A percentile compares a stretch with the other conserved stretches of the same genome.
These are phyloP conservation scores for Patiria pectinifera DNA, from an alignment of 53 echinoderm and acorn worm species.

Conservation along the genomic window DNA sequence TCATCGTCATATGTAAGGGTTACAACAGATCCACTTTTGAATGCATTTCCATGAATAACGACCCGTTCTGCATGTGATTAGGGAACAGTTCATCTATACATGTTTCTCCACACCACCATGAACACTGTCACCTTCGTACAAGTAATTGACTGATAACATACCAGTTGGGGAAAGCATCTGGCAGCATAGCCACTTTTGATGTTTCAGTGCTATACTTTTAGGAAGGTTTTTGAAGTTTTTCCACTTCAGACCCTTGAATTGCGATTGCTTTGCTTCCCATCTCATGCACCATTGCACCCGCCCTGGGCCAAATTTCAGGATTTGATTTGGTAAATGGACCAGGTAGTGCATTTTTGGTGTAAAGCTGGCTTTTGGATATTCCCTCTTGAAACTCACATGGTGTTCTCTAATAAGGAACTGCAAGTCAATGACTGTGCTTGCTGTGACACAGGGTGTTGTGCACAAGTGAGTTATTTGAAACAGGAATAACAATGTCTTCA, in stretches of 20 bases:
- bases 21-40: constrained; percentile 6
- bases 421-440: constrained; percentile 50
- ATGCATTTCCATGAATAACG: constrained; percentile 5
- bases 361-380: constrained; percentile 62
- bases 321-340: constrained; percentile 69
- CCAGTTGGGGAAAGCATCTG: constrained; percentile 18
- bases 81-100: constrained; percentile 10
- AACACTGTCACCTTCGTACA: constrained; percentile 14
- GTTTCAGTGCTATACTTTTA: constrained; percentile 57
- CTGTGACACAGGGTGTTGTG: constrained; percentile 47
- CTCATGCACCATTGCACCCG: constrained; percentile 65
- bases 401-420: constrained; percentile 49
- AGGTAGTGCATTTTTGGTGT: constrained; percentile 79
- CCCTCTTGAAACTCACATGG: constrained; percentile 39
- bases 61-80: background rate
- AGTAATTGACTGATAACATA: constrained; percentile 6
- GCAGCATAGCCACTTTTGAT: constrained; percentile 71
- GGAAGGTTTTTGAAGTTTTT: constrained; percentile 76
- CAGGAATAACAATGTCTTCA: constrained; percentile 58
- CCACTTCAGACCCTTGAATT: constrained; percentile 58
- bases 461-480: constrained; percentile 69
- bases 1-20: constrained; percentile 2
- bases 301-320: constrained; percentile 54
- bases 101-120: background rate
- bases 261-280: constrained; percentile 65